phyloP scores from a whole-genome alignment of 2,797 vertebrate genomes.

The Podargus strigoides region DNA sequence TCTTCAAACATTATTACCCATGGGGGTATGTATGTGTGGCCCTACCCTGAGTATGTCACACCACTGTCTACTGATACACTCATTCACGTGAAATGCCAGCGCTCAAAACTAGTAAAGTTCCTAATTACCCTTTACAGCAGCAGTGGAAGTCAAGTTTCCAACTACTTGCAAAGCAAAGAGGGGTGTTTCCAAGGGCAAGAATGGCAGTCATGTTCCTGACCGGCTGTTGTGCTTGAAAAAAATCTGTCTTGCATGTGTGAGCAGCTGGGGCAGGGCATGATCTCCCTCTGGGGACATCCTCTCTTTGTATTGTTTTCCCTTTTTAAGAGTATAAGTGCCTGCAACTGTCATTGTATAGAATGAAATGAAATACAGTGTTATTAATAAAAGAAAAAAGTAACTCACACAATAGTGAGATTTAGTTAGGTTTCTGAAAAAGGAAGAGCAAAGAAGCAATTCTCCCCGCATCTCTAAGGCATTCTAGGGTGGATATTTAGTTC shows the following conservation, averaged over 20 bases:
- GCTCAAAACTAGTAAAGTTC: neutral
- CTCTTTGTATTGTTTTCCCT: constrained; percentile 16
- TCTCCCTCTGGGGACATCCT: neutral
- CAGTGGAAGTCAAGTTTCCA: neutral
- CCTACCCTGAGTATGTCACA: neutral
- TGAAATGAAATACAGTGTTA: neutral
- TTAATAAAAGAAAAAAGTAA: constrained; percentile 43
- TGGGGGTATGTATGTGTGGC: rapidly evolving
- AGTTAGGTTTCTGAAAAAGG: neutral
- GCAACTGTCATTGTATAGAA: neutral
- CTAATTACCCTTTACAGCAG: neutral
- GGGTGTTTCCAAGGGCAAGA: neutral
- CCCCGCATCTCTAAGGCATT: neutral
- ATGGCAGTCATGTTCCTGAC: neutral
- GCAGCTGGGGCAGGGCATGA: neutral
- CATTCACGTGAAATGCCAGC: neutral
- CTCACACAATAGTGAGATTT: neutral
- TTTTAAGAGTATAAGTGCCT: constrained; percentile 30
- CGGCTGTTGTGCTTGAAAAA: neutral
- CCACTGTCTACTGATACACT: neutral
- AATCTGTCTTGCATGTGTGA: neutral
- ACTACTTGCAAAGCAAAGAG: neutral
- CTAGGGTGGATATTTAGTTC: neutral
- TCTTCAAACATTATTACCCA: neutral
- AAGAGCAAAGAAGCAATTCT: neutral